Evolutionary conservation across 2,797 vertebrate species (phyloP).

Genomic region (Gorsachius magnificus): DNA sequence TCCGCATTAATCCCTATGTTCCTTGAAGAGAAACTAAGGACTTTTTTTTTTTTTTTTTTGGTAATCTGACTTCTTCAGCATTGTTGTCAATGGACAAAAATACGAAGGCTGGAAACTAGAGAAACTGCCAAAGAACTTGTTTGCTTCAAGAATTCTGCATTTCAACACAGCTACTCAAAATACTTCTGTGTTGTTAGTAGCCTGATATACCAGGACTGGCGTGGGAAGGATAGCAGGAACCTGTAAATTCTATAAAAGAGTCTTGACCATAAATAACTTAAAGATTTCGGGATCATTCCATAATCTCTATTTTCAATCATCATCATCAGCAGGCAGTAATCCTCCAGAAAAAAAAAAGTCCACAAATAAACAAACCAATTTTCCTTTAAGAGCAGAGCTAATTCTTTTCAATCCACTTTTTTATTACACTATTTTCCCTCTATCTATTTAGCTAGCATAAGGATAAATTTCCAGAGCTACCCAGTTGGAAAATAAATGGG

Average conservation of each 20-base stretch:
- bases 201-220: neutral
- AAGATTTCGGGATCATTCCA: slow-evolving; percentile 58
- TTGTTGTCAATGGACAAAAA: neutral
- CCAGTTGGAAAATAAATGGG: slow-evolving; percentile 83
- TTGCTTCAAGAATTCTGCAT: neutral
- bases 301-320: slow-evolving; percentile 70
- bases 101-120: neutral
- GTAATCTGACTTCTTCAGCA: neutral
- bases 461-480: slow-evolving; percentile 83
- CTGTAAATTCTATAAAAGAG: neutral
- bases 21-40: neutral
- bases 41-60: neutral
- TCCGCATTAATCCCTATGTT: neutral
- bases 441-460: slow-evolving; percentile 79
- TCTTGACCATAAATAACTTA: slow-evolving; percentile 54
- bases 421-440: slow-evolving; percentile 80
- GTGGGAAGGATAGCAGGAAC: neutral
- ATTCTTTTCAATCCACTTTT: slow-evolving; percentile 83
- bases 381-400: slow-evolving; percentile 81
- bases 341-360: slow-evolving; percentile 42
- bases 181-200: neutral
- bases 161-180: neutral
- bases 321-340: slow-evolving; percentile 70
- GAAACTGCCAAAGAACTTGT: neutral
- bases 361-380: slow-evolving; percentile 80